Evolutionary conservation across 1,140 invertebrate genomes (phyloP), one percentile per base, ranked within the genome.

Genomic region (Bombus impatiens): DNA sequence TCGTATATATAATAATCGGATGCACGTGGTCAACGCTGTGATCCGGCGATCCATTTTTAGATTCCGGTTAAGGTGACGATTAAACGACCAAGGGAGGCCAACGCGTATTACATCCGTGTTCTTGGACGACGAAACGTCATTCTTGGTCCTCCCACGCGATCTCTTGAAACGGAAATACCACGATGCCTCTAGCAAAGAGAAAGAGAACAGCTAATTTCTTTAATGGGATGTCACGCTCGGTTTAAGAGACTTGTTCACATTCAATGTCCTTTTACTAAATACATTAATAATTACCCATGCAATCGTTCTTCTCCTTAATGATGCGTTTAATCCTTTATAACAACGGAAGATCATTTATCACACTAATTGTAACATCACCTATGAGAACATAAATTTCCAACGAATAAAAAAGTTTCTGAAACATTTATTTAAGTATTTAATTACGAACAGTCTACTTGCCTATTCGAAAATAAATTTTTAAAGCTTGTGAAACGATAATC

Each of bases 41-140:
- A 62, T 12, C 70, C 68, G 28, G 32, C 6, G n/a, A 28, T 44
- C 40, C 82, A 78, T 88, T 86, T 88, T 88, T 82, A 89, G 59
- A 82, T 78, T 32, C 72, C 44, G 71, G 53, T 57, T 75, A 79
- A 86, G 32, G 42, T 62, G 70, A 78, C 53, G 57, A 88, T 87
- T 87, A 78, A 62, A 75, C 32, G 67, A 37, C 80, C 86, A 78
- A 78, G 82, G 75, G 62, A 76, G 59, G 32, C 86, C 59, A 67
- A 76, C 84, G 68, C 59, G 12, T 68, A 67, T 78, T 89, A 82
- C 82, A 37, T 40, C 65, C 72, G 40, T 32, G 10, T 75, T 47
- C 15, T 74, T 25, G 18, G 37, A 59, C 44, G 47, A 77, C 25
- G 13, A 37, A 87, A 74, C 74, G n/a, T 35, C 32, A 59, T 40